A percentile compares a stretch with the other conserved stretches of the same genome.
Conservation (phyloP, 2,888 invertebrate species). For the Deilephila porcellus region DNA sequence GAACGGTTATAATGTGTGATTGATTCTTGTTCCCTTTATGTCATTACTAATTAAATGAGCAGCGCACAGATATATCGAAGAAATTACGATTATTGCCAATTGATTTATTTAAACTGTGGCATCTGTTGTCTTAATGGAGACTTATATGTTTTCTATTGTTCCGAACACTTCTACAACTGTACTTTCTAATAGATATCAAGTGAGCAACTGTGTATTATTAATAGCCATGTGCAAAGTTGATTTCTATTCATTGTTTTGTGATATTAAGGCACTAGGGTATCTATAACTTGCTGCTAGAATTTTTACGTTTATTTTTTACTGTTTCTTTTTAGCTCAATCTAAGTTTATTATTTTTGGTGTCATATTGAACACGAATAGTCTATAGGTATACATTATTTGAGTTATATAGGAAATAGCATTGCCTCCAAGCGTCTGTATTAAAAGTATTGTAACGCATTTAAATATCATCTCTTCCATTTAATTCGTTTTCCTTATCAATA, state of each 20-base stretch:
- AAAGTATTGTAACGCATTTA: not conserved
- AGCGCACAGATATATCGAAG: slow-evolving; percentile 60
- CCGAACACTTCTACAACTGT: slow-evolving; percentile 16
- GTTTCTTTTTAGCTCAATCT: not conserved
- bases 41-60: slow-evolving; percentile 71
- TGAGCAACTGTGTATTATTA: slow-evolving; percentile 14
- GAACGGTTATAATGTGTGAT: slow-evolving; percentile 50
- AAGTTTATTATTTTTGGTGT: too few species aligned
- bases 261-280: not conserved
- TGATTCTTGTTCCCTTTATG: slow-evolving; percentile 65
- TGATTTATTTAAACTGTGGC: slow-evolving; percentile 57
- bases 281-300: too few species aligned
- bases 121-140: slow-evolving; percentile 24
- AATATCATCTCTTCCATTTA: not conserved
- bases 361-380: too few species aligned
- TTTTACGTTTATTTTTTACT: not conserved
- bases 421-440: too few species aligned
- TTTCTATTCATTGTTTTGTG: not conserved
- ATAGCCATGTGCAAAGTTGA: not conserved
- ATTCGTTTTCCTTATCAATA: not conserved
- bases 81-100: slow-evolving; percentile 63
- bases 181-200: slow-evolving; percentile 25
- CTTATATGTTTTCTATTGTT: slow-evolving; percentile 28
- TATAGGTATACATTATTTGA: too few species aligned
- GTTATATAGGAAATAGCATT: too few species aligned